Base-by-base conservation (phyloP, 2,113 vertebrate genomes). In the Bos javanicus region DNA sequence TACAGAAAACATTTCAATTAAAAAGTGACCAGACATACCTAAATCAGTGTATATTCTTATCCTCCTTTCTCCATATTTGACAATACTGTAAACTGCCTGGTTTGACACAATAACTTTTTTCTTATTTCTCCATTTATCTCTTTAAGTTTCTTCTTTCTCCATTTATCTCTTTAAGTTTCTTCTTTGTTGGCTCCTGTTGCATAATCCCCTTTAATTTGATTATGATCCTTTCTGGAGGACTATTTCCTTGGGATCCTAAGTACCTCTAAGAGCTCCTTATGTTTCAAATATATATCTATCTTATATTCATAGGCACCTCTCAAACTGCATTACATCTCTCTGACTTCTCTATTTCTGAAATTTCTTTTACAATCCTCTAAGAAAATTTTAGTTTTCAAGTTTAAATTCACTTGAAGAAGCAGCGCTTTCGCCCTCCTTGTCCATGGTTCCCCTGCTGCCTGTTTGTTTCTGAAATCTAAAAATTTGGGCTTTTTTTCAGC, bases 311-410 rank as follows among this genome's bases (percentile, higher is more conserved):
- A 74, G 36, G 87, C 11, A 87, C 15, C 43, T 80, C 39, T 46
- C 11, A 84, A n/a, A 95, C 8, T 84, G 0, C 8, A 46, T 54
- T 88, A 13, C 7, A 80, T 87, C 25, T 36, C 21, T 89, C 60
- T 95, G 50, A 59, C 13, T 25, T 83, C 74, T 88, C 85, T 81
- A 17, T 91, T 74, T 83, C 33, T 89, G n/a, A 94, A 96, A 92
- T 92, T 95, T 23, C 21, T 26, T 54, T 56, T 94, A 94, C 39
- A 28, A 83, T 16, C 15, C 25, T 90, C 80, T 48, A 52, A 17
- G 21, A 87, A 92, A 95, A 95, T 36, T 84, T 81, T 6, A 85
- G 14, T 90, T 95, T 78, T 91, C 56, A 7, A 90, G 17, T 19
- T 26, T 92, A 92, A 57, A 76, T 74, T 91, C 36, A 62, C 1